A percentile compares a stretch with the other conserved stretches of the same genome.
Conservation (phyloP, 1,140 invertebrate genomes). For the Cydia splendana region DNA sequence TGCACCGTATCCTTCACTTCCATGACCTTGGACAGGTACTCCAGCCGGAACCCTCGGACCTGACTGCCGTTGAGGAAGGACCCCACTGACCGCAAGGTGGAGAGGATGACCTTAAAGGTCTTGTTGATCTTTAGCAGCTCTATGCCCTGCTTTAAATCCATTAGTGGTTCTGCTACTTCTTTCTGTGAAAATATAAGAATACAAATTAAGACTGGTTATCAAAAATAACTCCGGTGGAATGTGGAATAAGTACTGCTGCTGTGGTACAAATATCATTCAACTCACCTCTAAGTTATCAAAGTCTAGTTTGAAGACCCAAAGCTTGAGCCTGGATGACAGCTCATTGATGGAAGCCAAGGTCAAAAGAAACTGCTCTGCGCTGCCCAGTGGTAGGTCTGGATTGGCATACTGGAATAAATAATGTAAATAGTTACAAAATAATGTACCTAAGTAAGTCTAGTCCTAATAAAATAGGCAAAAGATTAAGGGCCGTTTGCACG, state of each 20-base stretch:
- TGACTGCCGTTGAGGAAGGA: slow-evolving; percentile 98
- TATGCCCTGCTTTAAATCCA: slow-evolving; percentile 98
- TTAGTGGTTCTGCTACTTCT: slow-evolving; percentile 98
- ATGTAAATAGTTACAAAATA: no score
- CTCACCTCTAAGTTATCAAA: slow-evolving; percentile 96
- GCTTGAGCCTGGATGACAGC: slow-evolving; percentile 94
- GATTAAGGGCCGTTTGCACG: no score
- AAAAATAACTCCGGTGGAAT: no score
- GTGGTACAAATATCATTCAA: neutral
- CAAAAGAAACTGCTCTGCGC: slow-evolving; percentile 98
- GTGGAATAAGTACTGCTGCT: neutral
- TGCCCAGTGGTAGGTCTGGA: slow-evolving; percentile 97
- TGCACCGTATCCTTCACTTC: slow-evolving; percentile 99
- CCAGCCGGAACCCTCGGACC: slow-evolving; percentile 98
- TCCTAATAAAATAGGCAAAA: no score
- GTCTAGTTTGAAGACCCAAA: slow-evolving; percentile 99
- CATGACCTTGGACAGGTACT: slow-evolving; percentile 98
- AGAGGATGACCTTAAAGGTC: slow-evolving; percentile 97
- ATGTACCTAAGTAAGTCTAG: no score
- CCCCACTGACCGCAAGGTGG: slow-evolving; percentile 95
- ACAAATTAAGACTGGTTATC: neutral
- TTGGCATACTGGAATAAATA: slow-evolving; percentile 86
- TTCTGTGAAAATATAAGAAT: slow-evolving; percentile 73
- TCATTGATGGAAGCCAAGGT: slow-evolving; percentile 98
- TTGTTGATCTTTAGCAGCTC: slow-evolving; percentile 93